Conservation (phyloP, 2,113 vertebrate species). For the Pelusios castaneus region DNA sequence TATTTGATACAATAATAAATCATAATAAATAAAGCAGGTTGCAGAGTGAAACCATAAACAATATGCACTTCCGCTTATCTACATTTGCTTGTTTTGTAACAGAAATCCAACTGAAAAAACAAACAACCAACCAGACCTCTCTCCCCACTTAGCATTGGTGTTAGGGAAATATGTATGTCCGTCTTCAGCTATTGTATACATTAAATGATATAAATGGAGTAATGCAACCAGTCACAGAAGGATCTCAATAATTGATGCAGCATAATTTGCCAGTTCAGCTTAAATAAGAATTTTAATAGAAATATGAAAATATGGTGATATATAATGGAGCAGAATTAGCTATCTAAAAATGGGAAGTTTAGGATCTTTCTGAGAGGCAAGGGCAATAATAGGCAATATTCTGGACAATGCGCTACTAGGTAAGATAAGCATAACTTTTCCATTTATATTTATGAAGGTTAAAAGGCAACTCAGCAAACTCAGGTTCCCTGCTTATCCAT, state of each 20-base stretch:
- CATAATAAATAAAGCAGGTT: neutral
- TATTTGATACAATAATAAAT: conserved; percentile 12
- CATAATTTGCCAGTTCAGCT: conserved; percentile 18
- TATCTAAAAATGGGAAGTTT: conserved; percentile 18
- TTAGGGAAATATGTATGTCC: neutral
- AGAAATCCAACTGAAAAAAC: neutral
- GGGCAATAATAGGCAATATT: neutral
- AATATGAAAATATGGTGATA: neutral
- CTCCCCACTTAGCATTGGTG: neutral
- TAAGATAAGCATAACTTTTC: neutral
- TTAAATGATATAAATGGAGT: conserved; percentile 2
- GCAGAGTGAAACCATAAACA: neutral
- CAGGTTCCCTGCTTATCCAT: neutral
- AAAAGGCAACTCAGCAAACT: neutral
- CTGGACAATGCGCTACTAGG: neutral
- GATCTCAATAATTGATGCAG: neutral
- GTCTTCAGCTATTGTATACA: neutral
- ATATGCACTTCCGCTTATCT: neutral
- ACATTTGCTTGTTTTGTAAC: neutral
- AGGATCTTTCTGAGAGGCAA: neutral
- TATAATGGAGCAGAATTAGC: neutral
- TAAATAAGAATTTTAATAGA: conserved; percentile 44
- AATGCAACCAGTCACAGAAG: conserved; percentile 27
- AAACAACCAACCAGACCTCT: neutral
- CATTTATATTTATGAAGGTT: conserved; percentile 13